Evolutionary conservation across 2,113 vertebrate genomes (phyloP).

Genomic region (Clarias macrocephalus): DNA sequence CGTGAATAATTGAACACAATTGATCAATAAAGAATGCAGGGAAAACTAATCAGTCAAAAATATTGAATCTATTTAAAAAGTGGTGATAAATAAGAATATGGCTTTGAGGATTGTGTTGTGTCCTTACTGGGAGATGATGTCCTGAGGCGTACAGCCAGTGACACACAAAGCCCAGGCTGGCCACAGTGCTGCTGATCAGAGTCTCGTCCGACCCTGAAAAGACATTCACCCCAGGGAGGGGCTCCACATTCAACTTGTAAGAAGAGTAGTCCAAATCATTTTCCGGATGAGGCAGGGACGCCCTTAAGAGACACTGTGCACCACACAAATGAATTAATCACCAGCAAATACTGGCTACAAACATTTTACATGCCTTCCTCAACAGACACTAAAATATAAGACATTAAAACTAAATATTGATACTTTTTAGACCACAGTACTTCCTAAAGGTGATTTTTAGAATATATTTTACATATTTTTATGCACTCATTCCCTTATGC

Average conservation of each 20-base stretch:
- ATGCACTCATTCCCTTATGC: too few species aligned
- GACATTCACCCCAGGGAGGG: constrained; percentile 85
- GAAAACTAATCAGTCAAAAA: not conserved
- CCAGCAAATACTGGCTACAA: not conserved
- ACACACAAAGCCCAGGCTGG: constrained; percentile 83
- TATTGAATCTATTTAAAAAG: not conserved
- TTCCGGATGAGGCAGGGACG: constrained; percentile 81
- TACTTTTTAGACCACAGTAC: not conserved
- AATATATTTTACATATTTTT: too few species aligned
- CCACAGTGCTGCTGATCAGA: constrained; percentile 73
- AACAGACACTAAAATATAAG: not conserved
- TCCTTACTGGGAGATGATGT: constrained; percentile 78
- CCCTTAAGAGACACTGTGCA: constrained; percentile 80
- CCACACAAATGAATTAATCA: constrained; percentile 23
- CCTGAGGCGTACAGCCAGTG: constrained; percentile 81
- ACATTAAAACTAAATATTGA: not conserved
- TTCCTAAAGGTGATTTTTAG: not conserved
- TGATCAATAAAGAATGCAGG: not conserved
- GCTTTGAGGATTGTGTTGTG: not conserved
- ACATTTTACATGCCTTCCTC: not conserved
- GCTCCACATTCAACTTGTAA: constrained; percentile 72
- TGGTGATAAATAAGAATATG: not conserved
- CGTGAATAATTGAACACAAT: too few species aligned
- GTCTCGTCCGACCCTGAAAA: constrained; percentile 82
- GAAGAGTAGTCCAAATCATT: constrained; percentile 78